Conservation (phyloP, 1,140 invertebrate species). For the Frieseomelitta varia region DNA sequence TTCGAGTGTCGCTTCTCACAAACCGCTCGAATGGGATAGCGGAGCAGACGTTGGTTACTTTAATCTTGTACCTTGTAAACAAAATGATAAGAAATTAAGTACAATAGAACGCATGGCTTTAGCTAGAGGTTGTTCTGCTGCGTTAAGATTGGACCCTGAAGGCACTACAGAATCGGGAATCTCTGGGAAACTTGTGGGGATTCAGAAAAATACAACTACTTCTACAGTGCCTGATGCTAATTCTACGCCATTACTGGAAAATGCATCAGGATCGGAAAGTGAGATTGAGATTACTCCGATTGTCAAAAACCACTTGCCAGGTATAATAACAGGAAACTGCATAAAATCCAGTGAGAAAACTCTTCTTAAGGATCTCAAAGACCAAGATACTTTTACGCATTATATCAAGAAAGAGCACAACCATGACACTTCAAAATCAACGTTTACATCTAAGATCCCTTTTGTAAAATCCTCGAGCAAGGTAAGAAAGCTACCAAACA, state of each 20-base stretch:
- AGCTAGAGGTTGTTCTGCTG: conserved; percentile 74
- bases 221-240: conserved; percentile 70
- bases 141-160: conserved; percentile 79
- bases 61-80: conserved; percentile 79
- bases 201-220: conserved; percentile 35
- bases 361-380: conserved; percentile 15
- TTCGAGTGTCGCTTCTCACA: conserved; percentile 85
- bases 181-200: conserved; percentile 48
- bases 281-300: conserved; percentile 80
- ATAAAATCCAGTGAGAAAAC: conserved; percentile 58
- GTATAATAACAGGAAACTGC: conserved; percentile 66
- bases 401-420: conserved; percentile 17
- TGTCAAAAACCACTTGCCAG: conserved; percentile 72
- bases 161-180: conserved; percentile 73
- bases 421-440: conserved; percentile 59
- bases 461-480: conserved; percentile 56
- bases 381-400: conserved; percentile 13
- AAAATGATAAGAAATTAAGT: conserved; percentile 80
- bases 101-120: conserved; percentile 84
- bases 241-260: conserved; percentile 72
- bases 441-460: conserved; percentile 61
- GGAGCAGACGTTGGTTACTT: conserved; percentile 89
- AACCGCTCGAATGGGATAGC: conserved; percentile 89
- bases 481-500: conserved; percentile 26
- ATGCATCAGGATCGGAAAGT: conserved; percentile 73